These are phyloP conservation scores for Corythornis vintsioides DNA, from an alignment of 2,113 vertebrate species.

Conservation along the genomic window DNA sequence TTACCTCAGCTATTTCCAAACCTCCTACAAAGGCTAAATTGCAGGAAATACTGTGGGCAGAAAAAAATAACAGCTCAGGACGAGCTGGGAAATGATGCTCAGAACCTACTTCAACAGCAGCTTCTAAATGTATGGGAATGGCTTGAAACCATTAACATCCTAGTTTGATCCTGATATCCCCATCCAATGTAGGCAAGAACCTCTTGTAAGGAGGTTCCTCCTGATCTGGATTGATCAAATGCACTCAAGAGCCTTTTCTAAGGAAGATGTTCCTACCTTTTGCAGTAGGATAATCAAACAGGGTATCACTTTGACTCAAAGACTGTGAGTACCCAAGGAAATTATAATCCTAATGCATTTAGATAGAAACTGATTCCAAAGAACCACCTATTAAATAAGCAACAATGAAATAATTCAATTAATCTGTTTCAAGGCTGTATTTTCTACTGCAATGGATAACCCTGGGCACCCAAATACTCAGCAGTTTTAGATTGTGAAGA, in stretches of 20 bases:
- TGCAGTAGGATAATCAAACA: not conserved
- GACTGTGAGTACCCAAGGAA: not conserved
- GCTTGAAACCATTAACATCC: not conserved
- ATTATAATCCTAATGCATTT: not conserved
- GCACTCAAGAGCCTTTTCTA: not conserved
- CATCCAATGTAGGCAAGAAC: not conserved
- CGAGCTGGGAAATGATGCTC: not conserved
- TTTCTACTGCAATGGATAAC: not conserved
- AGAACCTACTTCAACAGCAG: not conserved
- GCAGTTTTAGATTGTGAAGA: not conserved
- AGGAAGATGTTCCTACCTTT: not conserved
- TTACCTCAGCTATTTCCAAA: constrained; percentile 25
- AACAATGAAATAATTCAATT: not conserved
- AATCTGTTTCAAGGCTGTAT: not conserved
- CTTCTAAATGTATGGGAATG: not conserved
- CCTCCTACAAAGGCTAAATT: constrained; percentile 24
- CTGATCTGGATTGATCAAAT: too few relatives aligned
- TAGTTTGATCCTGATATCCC: not conserved
- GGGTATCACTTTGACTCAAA: not conserved
- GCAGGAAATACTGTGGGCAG: not conserved
- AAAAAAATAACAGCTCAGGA: not conserved
- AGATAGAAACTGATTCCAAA: not conserved
- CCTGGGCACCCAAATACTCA: not conserved
- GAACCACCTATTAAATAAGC: not conserved
- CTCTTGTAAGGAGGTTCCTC: not conserved